Percentiles rank a stretch among this genome's conserved stretches.
These are phyloP conservation scores for Apodemia mormo DNA, from an alignment of 2,888 invertebrate genomes.

Conservation along the genomic window DNA sequence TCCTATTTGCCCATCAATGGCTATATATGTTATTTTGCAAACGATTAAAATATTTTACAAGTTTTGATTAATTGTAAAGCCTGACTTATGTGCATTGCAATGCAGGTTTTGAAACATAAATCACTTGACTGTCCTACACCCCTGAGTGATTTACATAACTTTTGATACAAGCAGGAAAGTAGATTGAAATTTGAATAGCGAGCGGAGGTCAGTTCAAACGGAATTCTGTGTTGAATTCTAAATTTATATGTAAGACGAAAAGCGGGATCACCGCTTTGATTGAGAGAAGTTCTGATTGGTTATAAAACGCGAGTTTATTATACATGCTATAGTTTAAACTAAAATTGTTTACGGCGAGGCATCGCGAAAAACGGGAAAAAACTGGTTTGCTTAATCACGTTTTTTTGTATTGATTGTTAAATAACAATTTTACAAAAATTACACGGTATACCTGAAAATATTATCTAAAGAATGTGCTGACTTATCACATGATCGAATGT, in stretches of 20 bases:
- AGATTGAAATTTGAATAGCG: slow-evolving; percentile 19
- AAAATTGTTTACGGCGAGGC: too few species aligned
- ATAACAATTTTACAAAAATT: too few species aligned
- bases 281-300: slow-evolving; percentile 13
- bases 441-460: too few species aligned
- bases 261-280: neutral
- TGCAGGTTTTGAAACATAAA: slow-evolving; percentile 12
- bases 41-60: neutral
- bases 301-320: neutral
- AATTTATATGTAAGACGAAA: slow-evolving; percentile 14
- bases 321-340: neutral
- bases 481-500: too few species aligned
- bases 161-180: slow-evolving; percentile 12
- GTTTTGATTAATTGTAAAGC: neutral
- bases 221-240: slow-evolving; percentile 9
- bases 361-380: too few species aligned
- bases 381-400: too few species aligned
- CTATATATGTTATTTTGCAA: too few species aligned
- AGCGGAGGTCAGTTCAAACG: slow-evolving; percentile 10
- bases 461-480: too few species aligned
- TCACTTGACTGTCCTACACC: slow-evolving; percentile 8
- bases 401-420: too few species aligned
- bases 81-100: slow-evolving; percentile 2
- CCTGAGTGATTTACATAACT: slow-evolving; percentile 16
- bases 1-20: too few species aligned